Evolutionary conservation across 1,140 invertebrate species (phyloP).

Genomic region (Ectropis grisescens): DNA sequence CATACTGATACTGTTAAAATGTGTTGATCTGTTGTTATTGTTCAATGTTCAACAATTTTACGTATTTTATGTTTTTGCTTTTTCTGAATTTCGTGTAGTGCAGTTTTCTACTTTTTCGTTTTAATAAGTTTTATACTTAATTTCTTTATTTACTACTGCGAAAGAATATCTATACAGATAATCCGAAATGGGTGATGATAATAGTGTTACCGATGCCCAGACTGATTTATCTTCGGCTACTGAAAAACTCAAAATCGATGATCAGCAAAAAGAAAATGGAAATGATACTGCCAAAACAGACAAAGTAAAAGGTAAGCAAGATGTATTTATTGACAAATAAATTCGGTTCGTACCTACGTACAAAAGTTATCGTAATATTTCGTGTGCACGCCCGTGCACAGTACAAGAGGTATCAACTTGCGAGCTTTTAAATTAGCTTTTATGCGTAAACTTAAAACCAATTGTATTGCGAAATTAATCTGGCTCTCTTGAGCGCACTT

Average conservation of each 20-base stretch:
- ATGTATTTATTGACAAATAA: neutral
- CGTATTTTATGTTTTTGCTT: too few relatives aligned
- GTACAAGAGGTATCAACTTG: neutral
- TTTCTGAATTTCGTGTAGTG: too few relatives aligned
- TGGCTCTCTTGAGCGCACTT: too few relatives aligned
- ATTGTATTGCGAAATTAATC: too few relatives aligned
- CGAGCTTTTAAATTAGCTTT: neutral
- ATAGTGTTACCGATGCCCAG: constrained; percentile 22
- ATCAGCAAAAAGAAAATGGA: constrained; percentile 35
- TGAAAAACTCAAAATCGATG: constrained; percentile 32
- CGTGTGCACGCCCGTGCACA: neutral
- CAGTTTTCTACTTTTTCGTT: neutral
- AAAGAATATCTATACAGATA: too few relatives aligned
- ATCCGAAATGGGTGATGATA: constrained; percentile 49
- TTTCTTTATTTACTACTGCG: too few relatives aligned
- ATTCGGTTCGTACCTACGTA: neutral
- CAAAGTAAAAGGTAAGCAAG: constrained; percentile 44
- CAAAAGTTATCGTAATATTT: neutral
- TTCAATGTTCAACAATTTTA: too few relatives aligned
- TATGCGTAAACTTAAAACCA: too few relatives aligned
- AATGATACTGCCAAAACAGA: constrained; percentile 36
- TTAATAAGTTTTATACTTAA: too few relatives aligned
- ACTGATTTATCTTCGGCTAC: constrained; percentile 16
- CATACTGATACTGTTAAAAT: neutral
- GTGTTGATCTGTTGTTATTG: neutral